These are phyloP conservation scores for Brevipalpus yothersi DNA, from an alignment of 1,140 invertebrate genomes.

Conservation along the genomic window DNA sequence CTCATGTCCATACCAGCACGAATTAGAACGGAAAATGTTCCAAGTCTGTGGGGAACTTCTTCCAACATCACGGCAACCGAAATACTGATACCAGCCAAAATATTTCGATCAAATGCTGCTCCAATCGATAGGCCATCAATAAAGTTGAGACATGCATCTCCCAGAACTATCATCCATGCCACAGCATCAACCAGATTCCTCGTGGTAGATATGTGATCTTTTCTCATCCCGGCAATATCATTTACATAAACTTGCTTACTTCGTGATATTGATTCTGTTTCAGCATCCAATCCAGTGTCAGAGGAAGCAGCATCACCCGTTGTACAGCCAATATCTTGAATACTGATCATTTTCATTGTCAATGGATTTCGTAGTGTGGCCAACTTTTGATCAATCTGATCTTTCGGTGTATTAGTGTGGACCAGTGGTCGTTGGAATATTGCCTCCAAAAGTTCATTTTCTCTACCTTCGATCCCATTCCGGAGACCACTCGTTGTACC, in stretches of 20 bases:
- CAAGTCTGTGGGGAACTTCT: constrained; percentile 40
- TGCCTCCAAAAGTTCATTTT: neutral
- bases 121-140: constrained; percentile 16
- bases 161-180: constrained; percentile 11
- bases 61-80: constrained; percentile 38
- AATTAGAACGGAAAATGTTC: constrained; percentile 44
- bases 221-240: constrained; percentile 4
- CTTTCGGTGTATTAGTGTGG: neutral
- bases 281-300: neutral
- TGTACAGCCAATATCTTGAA: neutral
- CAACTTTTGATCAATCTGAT: neutral
- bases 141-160: constrained; percentile 10
- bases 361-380: neutral
- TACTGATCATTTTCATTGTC: neutral
- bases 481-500: neutral
- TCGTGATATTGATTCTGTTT: neutral
- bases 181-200: constrained; percentile 6
- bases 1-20: constrained; percentile 36
- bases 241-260: constrained; percentile 4
- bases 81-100: constrained; percentile 36
- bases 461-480: neutral
- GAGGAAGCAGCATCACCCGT: neutral
- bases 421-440: neutral
- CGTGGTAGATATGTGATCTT: constrained; percentile 8
- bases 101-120: constrained; percentile 32